Percentiles rank a stretch among this genome's conserved stretches.
Evolutionary conservation across 2,113 vertebrate species (phyloP).

Genomic region (Athene cunicularia): DNA sequence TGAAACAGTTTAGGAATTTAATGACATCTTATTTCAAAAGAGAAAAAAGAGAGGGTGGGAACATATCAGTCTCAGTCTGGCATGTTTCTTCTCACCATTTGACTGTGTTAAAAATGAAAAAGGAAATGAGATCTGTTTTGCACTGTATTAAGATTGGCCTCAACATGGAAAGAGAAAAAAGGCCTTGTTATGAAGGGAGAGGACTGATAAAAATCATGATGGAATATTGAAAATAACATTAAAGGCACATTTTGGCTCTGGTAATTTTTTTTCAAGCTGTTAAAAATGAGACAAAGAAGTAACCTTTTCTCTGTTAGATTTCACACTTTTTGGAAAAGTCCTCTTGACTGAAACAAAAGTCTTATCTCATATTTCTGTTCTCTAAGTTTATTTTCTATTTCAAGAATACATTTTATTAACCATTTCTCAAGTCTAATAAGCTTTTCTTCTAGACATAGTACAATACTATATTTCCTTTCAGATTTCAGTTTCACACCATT

Average conservation of each 20-base stretch:
- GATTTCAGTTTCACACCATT: background rate
- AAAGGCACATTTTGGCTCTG: constrained; percentile 12
- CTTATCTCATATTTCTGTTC: background rate
- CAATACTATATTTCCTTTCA: background rate
- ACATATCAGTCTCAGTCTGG: background rate
- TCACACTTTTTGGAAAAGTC: background rate
- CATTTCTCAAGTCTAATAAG: background rate
- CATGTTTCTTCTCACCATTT: background rate
- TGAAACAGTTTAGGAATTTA: background rate
- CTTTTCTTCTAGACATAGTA: background rate
- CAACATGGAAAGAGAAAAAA: constrained; percentile 29
- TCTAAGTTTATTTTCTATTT: background rate
- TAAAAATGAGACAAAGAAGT: background rate
- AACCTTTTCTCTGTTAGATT: background rate
- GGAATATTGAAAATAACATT: constrained; percentile 27
- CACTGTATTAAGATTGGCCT: background rate
- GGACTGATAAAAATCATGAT: constrained; percentile 20
- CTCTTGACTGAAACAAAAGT: background rate
- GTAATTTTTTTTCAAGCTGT: background rate
- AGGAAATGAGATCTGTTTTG: constrained; percentile 18
- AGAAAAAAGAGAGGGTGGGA: background rate
- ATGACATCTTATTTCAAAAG: background rate
- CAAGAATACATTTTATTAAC: background rate
- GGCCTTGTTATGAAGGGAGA: background rate
- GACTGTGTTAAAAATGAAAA: background rate